Percentiles rank a stretch among this genome's conserved stretches.
These are phyloP conservation scores for Vanessa cardui DNA, from an alignment of 2,888 invertebrate species.

Conservation along the genomic window DNA sequence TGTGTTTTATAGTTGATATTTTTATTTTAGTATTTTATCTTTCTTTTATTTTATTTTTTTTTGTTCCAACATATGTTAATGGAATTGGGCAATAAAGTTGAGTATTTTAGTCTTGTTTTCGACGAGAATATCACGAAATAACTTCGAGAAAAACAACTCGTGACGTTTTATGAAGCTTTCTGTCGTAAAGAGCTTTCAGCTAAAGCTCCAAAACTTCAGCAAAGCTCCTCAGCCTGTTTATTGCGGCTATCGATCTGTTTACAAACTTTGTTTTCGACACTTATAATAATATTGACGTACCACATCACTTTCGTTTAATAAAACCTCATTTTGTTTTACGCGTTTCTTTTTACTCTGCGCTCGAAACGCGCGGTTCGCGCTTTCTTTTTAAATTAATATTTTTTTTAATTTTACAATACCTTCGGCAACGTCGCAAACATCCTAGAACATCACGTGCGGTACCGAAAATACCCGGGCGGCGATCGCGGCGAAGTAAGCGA, in stretches of 20 bases:
- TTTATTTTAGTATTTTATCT: neutral
- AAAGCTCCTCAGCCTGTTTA: conserved; percentile 41
- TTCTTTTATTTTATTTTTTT: neutral
- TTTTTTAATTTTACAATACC: conserved; percentile 43
- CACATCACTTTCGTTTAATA: neutral
- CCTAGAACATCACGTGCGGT: conserved; percentile 62
- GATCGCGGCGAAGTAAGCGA: conserved; percentile 76
- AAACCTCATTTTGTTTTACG: conserved; percentile 23
- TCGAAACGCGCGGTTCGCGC: conserved; percentile 2
- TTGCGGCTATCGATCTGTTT: conserved; percentile 75
- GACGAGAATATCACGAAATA: conserved; percentile 36
- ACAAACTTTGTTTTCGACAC: conserved; percentile 66
- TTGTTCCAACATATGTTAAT: conserved; percentile 18
- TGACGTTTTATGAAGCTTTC: conserved; percentile 22
- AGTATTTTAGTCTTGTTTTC: conserved; percentile 38
- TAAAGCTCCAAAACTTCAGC: conserved; percentile 23
- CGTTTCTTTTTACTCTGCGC: conserved; percentile 17
- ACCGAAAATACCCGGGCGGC: conserved; percentile 82
- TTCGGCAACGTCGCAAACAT: conserved; percentile 51
- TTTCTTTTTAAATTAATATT: conserved; percentile 27
- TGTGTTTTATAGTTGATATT: neutral
- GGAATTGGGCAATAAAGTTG: conserved; percentile 24
- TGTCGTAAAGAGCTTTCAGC: conserved; percentile 22
- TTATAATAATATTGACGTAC: conserved; percentile 31
- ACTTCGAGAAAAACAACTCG: conserved; percentile 36